These are phyloP conservation scores for Chromoteleia sp. DNA, from an alignment of 2,888 invertebrate genomes.

Conservation along the genomic window DNA sequence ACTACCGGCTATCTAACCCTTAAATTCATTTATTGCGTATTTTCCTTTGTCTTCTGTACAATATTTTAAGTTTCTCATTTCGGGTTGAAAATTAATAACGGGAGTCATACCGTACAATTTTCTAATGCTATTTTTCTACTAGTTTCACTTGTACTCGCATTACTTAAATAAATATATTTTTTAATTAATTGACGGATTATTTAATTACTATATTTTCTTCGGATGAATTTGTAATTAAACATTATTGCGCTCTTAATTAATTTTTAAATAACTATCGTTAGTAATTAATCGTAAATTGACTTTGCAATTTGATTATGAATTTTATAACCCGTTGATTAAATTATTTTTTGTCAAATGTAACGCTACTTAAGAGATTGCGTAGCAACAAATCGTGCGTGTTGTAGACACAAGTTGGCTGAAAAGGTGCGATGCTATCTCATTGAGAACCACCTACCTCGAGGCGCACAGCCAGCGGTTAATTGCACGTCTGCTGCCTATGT, in stretches of 20 bases:
- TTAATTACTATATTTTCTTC: no score
- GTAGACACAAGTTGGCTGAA: conserved; percentile 61
- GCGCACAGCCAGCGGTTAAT: conserved; percentile 82
- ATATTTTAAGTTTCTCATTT: no score
- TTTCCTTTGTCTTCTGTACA: no score
- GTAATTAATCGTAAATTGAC: background rate
- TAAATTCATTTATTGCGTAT: no score
- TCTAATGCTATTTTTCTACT: no score
- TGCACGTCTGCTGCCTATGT: conserved; percentile 80
- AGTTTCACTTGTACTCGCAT: no score
- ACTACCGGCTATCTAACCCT: no score
- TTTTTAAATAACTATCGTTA: background rate
- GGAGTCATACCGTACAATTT: no score
- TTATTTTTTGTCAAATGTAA: conserved; percentile 31
- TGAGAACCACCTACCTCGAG: conserved; percentile 78
- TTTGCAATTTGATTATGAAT: background rate
- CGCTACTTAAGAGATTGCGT: conserved; percentile 57
- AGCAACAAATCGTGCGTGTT: conserved; percentile 64
- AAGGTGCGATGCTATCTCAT: conserved; percentile 70
- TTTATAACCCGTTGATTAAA: conserved; percentile 9
- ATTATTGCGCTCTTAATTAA: background rate
- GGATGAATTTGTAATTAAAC: background rate
- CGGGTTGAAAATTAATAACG: no score
- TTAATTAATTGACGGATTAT: no score
- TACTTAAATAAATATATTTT: no score